A percentile compares a stretch with the other conserved stretches of the same genome.
phyloP scores from a whole-genome alignment of 2,797 vertebrate species.

The Podargus strigoides region DNA sequence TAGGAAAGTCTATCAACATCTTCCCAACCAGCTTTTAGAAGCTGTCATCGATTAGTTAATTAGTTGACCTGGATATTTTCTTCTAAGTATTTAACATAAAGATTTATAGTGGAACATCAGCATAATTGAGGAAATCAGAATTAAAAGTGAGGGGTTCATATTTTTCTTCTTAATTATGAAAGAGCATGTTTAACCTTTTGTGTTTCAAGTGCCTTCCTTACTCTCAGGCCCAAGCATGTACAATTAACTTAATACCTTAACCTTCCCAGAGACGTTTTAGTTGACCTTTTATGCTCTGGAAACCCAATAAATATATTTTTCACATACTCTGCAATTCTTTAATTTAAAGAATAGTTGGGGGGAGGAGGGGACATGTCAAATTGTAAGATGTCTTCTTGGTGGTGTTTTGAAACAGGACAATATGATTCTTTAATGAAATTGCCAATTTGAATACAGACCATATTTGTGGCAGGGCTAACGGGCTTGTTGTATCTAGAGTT shows the following conservation, averaged over 20 bases:
- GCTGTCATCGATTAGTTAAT: slow-evolving; percentile 20
- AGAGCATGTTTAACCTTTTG: neutral
- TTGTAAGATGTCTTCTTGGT: neutral
- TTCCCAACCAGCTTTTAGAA: neutral
- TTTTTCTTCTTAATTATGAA: neutral
- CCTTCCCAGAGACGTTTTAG: neutral
- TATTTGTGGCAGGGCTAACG: neutral
- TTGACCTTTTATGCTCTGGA: neutral
- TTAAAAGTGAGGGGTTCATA: neutral
- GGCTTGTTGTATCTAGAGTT: neutral
- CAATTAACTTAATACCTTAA: neutral
- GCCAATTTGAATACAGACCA: neutral
- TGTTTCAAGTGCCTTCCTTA: neutral
- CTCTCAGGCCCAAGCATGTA: neutral
- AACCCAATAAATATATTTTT: neutral
- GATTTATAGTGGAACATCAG: neutral
- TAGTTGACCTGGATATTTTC: slow-evolving; percentile 16
- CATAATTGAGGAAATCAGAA: slow-evolving; percentile 8
- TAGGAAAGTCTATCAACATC: neutral
- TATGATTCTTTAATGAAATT: neutral
- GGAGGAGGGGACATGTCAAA: neutral
- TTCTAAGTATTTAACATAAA: slow-evolving; percentile 30
- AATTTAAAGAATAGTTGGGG: neutral
- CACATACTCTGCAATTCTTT: neutral
- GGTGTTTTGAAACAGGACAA: neutral